These are phyloP conservation scores for Enteromius viviparus DNA, from an alignment of 2,797 vertebrate species.

Conservation along the genomic window DNA sequence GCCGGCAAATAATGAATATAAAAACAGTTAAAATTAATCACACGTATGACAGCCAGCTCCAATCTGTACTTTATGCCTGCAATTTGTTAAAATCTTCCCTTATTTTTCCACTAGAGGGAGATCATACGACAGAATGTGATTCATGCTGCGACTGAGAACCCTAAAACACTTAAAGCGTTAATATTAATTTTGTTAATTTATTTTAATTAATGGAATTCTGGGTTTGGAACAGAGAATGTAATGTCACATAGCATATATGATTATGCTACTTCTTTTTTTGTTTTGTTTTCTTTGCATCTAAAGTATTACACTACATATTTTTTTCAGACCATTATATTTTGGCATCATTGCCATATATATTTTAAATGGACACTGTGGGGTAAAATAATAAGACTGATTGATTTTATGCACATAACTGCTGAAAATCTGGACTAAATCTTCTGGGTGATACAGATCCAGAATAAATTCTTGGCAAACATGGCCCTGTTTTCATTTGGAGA, in stretches of 20 bases:
- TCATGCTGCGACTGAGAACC: background rate
- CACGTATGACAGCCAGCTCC: background rate
- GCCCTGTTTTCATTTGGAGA: slow-evolving; percentile 60
- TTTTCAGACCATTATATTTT: background rate
- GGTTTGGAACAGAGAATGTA: background rate
- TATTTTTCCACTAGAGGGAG: slow-evolving; percentile 55
- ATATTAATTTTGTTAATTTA: background rate
- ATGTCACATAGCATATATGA: background rate
- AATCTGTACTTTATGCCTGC: background rate
- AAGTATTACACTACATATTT: background rate
- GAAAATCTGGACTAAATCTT: background rate
- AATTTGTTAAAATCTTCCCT: background rate
- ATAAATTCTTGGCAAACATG: slow-evolving; percentile 44
- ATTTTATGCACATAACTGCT: background rate
- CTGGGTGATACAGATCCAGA: slow-evolving; percentile 31
- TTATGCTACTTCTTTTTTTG: background rate
- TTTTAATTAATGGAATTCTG: background rate
- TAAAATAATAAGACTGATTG: background rate
- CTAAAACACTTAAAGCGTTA: background rate
- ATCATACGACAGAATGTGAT: slow-evolving; percentile 26
- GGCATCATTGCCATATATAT: background rate
- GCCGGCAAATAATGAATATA: background rate
- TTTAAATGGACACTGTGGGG: background rate
- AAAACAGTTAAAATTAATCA: background rate
- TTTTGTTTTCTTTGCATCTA: background rate